Evolutionary conservation across 2,113 vertebrate genomes (phyloP), one percentile per base, ranked within the genome.

Genomic region (Lutjanus erythropterus): DNA sequence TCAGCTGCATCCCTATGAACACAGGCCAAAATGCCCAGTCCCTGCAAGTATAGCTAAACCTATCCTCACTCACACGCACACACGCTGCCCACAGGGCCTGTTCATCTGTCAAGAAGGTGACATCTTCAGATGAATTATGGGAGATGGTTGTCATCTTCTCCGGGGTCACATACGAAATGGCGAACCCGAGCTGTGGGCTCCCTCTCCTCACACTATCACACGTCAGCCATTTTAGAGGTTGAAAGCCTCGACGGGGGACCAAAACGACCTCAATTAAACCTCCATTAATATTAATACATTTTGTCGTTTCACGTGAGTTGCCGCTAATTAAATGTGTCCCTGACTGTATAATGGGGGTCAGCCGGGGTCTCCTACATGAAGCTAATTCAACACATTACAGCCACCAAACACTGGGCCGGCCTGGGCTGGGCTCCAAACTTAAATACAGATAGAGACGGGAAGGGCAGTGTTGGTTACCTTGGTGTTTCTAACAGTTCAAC

Each of bases 221-320:
- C 86, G 80, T 93, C 93, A 92, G 90, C 90, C 90, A 81, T 94
- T 94, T 93, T 91, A 85, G 88, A 91, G 92, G 91, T 94, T 90
- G 91, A 91, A 93, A 89, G 89, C 70, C 92, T 90, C 90, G 19
- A 84, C 77, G 47, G 91, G 93, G 89, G 87, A 90, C 81, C 87
- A 78, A 86, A 80, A 84, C 83, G 90, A 93, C 93, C 93, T 91
- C 93, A 93, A 94, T 94, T 94, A 94, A 94, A 93, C 87, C 88
- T 31, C 89, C 92, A 94, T 94, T 93, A 93, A 93, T 92, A 93
- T 93, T 91, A 93, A 93, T 92, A 92, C 89, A 84, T 90, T 91
- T 88, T 90, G 92, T 89, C 88, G 86, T 93, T 93, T 93, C 92
- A 93, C 88, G 90, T 91, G 90, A 92, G 90, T 90, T 90, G 86